Evolutionary conservation across 2,113 vertebrate genomes (phyloP).

Genomic region (Copsychus sechellarum): DNA sequence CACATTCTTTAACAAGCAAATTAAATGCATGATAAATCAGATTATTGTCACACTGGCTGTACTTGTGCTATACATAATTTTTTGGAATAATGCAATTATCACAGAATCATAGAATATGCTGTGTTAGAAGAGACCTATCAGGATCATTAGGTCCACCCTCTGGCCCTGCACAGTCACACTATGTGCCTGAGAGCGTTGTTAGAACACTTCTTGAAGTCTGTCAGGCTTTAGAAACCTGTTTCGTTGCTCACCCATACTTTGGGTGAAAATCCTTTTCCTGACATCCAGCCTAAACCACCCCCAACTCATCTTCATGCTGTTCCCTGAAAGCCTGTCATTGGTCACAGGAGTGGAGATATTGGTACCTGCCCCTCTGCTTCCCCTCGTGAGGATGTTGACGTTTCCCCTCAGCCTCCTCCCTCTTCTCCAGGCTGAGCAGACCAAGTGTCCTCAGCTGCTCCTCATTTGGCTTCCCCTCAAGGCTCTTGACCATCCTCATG

Average conservation of each 20-base stretch:
- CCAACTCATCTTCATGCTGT: background rate
- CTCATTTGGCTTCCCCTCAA: background rate
- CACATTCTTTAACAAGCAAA: background rate
- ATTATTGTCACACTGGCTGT: background rate
- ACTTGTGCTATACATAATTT: background rate
- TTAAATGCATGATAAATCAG: background rate
- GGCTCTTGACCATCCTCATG: background rate
- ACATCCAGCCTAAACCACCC: background rate
- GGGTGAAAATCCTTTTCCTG: background rate
- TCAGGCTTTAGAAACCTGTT: background rate
- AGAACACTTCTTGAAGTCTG: background rate
- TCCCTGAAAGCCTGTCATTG: background rate
- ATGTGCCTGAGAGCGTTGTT: fast-evolving
- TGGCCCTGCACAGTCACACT: background rate
- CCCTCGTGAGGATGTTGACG: fast-evolving
- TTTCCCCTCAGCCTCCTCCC: background rate
- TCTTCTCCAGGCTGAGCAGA: background rate
- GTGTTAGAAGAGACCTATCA: background rate
- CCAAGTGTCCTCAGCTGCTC: background rate
- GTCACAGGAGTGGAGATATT: background rate
- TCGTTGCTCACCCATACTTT: background rate
- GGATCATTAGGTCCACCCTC: background rate
- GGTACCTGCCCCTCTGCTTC: background rate
- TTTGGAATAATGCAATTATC: background rate
- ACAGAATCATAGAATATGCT: background rate